Evolutionary conservation across 2,797 vertebrate species (phyloP), one percentile per base, ranked within the genome.

Genomic region (Micropoecilia bifurca): DNA sequence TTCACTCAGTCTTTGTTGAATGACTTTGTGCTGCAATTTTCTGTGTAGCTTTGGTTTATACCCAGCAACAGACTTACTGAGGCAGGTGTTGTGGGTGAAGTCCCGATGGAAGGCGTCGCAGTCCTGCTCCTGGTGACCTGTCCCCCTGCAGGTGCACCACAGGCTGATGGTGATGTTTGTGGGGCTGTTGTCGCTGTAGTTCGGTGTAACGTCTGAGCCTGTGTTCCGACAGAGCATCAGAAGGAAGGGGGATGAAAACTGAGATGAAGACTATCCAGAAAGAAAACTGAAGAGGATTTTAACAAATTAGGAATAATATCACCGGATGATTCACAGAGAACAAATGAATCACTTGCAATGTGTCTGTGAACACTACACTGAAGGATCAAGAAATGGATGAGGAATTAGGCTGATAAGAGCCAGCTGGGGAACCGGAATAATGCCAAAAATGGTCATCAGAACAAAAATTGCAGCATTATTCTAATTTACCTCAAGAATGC

Each of bases 181-280:
- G 30, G 96, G 95, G 76, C 93, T 97, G 82, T 96, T 96, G 30
- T 99, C 97, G 14, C 97, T 90, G 45, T 99, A 99, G 96, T 99
- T 99, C 3, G 98, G 97, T 0, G 97, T 98, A 79, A 99, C 94
- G 30, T 98, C 97, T 0, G 97, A 97, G 25, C 98, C 98, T 99
- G 94, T 71, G 16, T 50, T 28, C 28, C 25, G 1, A 47, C n/a
- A 66, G 30, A 46, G 6, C 25, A 72, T 18, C 43, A 25, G 41
- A 74, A 7, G 10, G 39, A 33, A 33, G n/a, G 77, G 75, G 79
- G 71, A 61, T 46, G 33, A 61, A 63, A 78, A 81, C 83, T 50
- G 75, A 48, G 57, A 74, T 74, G 76, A 46, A 85, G 84, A 89
- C 88, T 84, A 79, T 77, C 59, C 1, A 0, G 48, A 59, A 75